Percentiles rank a stretch among this genome's conserved stretches.
Evolutionary conservation across 2,888 invertebrate species (phyloP).

Genomic region (Protodeltote pygarga): DNA sequence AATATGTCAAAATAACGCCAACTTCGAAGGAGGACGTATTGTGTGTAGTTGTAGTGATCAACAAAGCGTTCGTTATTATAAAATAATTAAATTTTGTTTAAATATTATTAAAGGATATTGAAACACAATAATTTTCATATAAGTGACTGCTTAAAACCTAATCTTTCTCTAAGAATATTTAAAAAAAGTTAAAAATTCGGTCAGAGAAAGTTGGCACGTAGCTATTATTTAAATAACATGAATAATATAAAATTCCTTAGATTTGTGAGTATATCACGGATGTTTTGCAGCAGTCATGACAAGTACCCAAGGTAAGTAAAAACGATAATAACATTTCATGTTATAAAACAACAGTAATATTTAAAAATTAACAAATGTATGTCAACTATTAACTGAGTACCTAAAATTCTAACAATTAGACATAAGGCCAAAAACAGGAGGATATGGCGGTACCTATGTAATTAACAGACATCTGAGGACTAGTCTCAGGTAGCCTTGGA

Average conservation of each 20-base stretch:
- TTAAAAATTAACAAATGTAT: too few relatives aligned
- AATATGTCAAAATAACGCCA: not conserved
- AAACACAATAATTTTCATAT: not conserved
- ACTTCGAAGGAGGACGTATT: slow-evolving; percentile 3
- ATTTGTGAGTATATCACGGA: slow-evolving; percentile 51
- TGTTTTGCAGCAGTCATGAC: slow-evolving; percentile 38
- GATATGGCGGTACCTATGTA: too few relatives aligned
- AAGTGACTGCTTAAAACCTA: slow-evolving; percentile 1
- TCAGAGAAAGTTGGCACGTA: slow-evolving; percentile 62
- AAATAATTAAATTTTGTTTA: too few relatives aligned
- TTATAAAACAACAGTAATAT: too few relatives aligned
- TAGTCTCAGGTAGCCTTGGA: too few relatives aligned
- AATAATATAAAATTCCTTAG: slow-evolving; percentile 57
- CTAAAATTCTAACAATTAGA: too few relatives aligned
- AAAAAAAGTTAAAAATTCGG: slow-evolving; percentile 46
- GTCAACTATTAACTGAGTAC: too few relatives aligned
- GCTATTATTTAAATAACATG: slow-evolving; percentile 50
- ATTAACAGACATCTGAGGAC: too few relatives aligned
- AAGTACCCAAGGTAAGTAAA: slow-evolving; percentile 54
- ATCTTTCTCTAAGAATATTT: not conserved
- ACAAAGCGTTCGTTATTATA: too few relatives aligned
- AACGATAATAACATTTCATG: not conserved
- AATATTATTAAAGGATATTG: not conserved
- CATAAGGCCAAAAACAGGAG: too few relatives aligned
- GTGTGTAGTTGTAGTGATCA: too few relatives aligned